Evolutionary conservation across 2,888 invertebrate genomes (phyloP), one percentile per base, ranked within the genome.

Genomic region (Coenonympha glycerion): DNA sequence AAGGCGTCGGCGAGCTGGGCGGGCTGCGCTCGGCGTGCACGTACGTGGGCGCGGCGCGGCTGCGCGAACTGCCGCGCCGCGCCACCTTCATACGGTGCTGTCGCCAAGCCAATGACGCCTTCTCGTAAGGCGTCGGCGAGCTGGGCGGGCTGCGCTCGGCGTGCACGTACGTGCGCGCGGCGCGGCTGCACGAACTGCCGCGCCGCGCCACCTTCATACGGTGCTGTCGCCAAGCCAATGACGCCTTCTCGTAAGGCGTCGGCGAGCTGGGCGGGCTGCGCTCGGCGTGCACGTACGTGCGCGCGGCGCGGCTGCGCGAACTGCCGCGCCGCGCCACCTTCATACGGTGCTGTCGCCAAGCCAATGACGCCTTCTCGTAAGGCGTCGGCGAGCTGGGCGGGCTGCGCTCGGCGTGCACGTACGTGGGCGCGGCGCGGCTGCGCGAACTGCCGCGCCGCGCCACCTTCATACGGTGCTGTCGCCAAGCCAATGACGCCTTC

Each of bases 1-100:
- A 87, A 82, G 5, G 59, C 45, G 31, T 40, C 1, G 19, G 8
- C 11, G n/a, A n/a, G n/a, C 87, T 97, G 2, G 97, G 97, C 0
- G 97, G 97, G 0, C 83, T 97, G 6, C 90, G 97, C 5, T 96
- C 96, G 0, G 95, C 97, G 0, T 97, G 97, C 74, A 97, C 97
- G 0, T 97, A 97, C 71, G 95, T 95, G 0, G 97, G 97, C 0
- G 96, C 97, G 0, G 89, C 90, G 3, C 91, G 92, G 63, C 88
- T 97, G 33, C 91, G 94, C 59, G 96, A 96, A 72, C 81, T 97
- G 52, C 92, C 96, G 0, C 89, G 95, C 45, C 87, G 97, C 36
- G 95, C 97, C 37, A 97, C 97, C 46, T 97, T 97, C 85, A 93
- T 97, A 65, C 89, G 97, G 24, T 96, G 96, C 73, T 95, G 95